phyloP scores from a whole-genome alignment of 2,888 invertebrate species.

The Trachelus tabidus region DNA sequence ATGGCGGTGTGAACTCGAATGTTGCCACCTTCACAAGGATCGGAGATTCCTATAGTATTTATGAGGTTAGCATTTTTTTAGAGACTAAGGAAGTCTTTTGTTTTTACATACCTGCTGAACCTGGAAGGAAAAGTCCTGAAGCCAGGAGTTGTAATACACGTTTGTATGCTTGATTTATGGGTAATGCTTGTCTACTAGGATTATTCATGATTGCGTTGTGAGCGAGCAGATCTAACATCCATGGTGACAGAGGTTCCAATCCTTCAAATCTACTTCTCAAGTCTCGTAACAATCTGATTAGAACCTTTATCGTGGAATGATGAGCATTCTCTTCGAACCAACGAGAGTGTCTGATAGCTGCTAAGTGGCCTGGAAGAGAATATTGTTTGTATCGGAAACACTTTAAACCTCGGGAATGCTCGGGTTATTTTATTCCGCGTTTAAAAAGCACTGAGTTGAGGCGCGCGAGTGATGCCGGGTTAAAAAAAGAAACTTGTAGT shows the following conservation, averaged over 20 bases:
- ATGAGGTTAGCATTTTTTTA: constrained; percentile 1
- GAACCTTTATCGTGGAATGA: constrained; percentile 94
- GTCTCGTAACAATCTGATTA: constrained; percentile 94
- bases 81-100: background rate
- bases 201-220: constrained; percentile 98
- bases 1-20: constrained; percentile 91
- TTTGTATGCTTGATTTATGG: constrained; percentile 88
- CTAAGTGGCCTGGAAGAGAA: constrained; percentile 76
- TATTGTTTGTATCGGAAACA: background rate
- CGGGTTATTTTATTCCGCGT: too few species aligned
- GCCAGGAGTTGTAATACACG: constrained; percentile 91
- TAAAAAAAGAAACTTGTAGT: background rate
- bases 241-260: constrained; percentile 90
- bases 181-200: constrained; percentile 90
- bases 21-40: constrained; percentile 93
- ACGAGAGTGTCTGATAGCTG: constrained; percentile 93
- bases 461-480: too few species aligned
- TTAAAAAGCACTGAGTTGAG: too few species aligned
- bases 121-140: constrained; percentile 94
- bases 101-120: constrained; percentile 76
- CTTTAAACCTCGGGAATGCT: too few species aligned
- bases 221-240: constrained; percentile 96
- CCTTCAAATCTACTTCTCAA: constrained; percentile 90
- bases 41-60: constrained; percentile 74
- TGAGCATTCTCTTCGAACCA: constrained; percentile 99